Conservation (phyloP, 2,797 vertebrate genomes). For the Danio kyathit region DNA sequence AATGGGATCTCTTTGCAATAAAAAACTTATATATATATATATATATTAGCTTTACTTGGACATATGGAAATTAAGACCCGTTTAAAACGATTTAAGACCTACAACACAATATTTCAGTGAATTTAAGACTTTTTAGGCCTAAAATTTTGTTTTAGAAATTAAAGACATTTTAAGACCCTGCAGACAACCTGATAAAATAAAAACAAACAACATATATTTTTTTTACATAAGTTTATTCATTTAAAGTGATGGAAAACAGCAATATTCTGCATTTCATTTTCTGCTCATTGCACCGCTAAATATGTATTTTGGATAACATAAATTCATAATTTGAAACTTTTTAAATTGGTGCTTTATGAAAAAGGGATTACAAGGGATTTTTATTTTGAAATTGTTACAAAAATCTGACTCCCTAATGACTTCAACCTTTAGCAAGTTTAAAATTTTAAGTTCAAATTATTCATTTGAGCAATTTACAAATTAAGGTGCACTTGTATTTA, state of each 20-base stretch:
- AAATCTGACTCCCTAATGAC: not conserved
- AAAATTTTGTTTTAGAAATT: no score
- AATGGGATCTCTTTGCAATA: no score
- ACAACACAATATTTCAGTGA: no score
- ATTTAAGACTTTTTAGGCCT: no score
- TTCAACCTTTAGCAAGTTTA: not conserved
- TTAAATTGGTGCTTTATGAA: not conserved
- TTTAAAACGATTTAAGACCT: no score
- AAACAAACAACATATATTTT: no score
- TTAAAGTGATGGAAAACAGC: not conserved
- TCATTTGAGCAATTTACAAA: not conserved
- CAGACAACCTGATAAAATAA: no score
- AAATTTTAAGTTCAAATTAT: not conserved
- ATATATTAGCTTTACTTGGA: no score
- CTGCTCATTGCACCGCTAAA: not conserved
- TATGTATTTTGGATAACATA: conserved; percentile 6
- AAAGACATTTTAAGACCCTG: no score
- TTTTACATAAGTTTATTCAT: not conserved
- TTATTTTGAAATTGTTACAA: not conserved
- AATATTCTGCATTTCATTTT: not conserved
- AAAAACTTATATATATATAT: no score
- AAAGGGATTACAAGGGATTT: not conserved
- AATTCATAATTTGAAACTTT: not conserved
- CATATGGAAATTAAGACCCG: no score
- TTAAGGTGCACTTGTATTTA: not conserved